These are phyloP conservation scores for Drosophila dunni DNA, from an alignment of 1,140 invertebrate species.

Conservation along the genomic window DNA sequence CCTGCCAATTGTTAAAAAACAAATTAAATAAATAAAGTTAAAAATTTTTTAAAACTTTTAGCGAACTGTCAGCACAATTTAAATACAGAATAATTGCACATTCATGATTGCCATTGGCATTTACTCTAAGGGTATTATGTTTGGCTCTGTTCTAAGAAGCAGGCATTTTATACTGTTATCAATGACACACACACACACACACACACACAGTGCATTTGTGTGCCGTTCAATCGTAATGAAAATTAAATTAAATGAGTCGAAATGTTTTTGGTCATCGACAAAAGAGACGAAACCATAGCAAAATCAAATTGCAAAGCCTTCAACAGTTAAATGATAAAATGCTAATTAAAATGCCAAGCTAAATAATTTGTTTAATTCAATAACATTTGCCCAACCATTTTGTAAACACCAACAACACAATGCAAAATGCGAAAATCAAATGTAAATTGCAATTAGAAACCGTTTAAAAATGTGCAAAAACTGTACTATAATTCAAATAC, in stretches of 20 bases:
- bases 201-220: neutral
- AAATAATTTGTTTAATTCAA: constrained; percentile 53
- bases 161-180: neutral
- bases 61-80: neutral
- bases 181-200: neutral
- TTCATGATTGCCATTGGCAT: neutral
- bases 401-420: constrained; percentile 13
- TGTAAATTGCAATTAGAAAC: constrained; percentile 21
- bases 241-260: constrained; percentile 42
- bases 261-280: constrained; percentile 38
- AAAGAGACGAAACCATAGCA: constrained; percentile 32
- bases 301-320: constrained; percentile 41
- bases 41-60: neutral
- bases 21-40: neutral
- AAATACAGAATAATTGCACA: neutral
- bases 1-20: no score
- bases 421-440: neutral
- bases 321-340: constrained; percentile 24
- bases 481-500: neutral
- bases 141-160: neutral
- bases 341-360: constrained; percentile 47
- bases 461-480: neutral
- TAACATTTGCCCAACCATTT: constrained; percentile 35
- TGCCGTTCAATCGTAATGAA: constrained; percentile 31
- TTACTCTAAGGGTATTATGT: constrained; percentile 10